A percentile compares a stretch with the other conserved stretches of the same genome.
phyloP scores from a whole-genome alignment of 2,797 vertebrate species.

The Gymnocypris eckloni region DNA sequence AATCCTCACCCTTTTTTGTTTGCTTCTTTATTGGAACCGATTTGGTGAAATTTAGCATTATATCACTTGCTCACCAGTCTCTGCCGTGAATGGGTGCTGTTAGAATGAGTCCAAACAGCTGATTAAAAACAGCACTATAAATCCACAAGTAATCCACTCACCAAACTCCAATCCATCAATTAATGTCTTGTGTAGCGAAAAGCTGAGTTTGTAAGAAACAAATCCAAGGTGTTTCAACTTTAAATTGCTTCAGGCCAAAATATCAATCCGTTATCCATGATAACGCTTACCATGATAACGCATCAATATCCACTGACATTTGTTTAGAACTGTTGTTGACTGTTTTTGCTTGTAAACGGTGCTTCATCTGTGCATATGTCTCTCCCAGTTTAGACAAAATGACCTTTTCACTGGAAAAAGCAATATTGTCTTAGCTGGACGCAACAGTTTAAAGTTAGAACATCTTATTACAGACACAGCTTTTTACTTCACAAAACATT shows the following conservation, averaged over 20 bases:
- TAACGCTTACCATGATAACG: too few species aligned
- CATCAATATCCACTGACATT: background rate
- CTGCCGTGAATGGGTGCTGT: background rate
- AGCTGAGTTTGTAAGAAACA: background rate
- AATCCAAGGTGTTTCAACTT: background rate
- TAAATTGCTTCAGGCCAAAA: background rate
- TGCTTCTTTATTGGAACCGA: background rate
- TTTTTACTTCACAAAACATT: background rate
- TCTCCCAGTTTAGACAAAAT: background rate
- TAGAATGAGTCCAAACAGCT: background rate
- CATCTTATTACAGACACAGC: background rate
- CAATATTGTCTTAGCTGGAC: background rate
- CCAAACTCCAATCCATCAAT: background rate
- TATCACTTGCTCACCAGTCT: background rate
- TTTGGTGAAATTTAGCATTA: background rate
- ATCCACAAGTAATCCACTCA: background rate
- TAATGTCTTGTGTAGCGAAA: background rate
- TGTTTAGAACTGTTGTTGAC: background rate
- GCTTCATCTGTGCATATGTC: background rate
- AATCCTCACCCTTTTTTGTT: background rate
- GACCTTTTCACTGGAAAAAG: background rate
- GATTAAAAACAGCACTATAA: background rate
- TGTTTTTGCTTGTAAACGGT: background rate
- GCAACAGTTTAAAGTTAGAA: background rate
- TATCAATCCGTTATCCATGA: background rate